These are phyloP conservation scores for Lamellibrachia columna DNA, from an alignment of 2,888 invertebrate species.

Conservation along the genomic window DNA sequence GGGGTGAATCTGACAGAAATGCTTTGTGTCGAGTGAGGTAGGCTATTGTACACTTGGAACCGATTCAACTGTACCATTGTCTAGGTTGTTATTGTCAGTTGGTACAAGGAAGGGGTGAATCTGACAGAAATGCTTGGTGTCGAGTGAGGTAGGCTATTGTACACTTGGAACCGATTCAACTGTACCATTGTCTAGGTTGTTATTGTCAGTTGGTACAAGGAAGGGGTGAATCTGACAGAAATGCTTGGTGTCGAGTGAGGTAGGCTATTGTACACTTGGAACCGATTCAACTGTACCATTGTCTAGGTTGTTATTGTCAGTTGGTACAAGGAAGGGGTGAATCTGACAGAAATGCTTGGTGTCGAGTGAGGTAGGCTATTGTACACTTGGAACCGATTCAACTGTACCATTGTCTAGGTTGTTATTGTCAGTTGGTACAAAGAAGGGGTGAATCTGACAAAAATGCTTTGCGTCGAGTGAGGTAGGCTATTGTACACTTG, in stretches of 20 bases:
- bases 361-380: background rate
- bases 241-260: background rate
- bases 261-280: background rate
- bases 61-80: background rate
- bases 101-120: background rate
- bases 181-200: too few species aligned
- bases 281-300: background rate
- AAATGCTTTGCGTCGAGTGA: background rate
- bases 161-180: background rate
- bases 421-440: too few species aligned
- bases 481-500: background rate
- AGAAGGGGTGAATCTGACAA: background rate
- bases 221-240: background rate
- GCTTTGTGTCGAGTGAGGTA: background rate
- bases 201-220: too few species aligned
- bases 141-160: background rate
- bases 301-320: too few species aligned
- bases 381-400: background rate
- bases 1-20: slow-evolving; percentile 1
- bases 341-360: background rate
- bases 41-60: background rate
- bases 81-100: too few species aligned
- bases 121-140: background rate
- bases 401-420: too few species aligned
- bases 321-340: background rate